Conservation (phyloP, 2,888 invertebrate species). For the Drosophila trichaetosa region DNA sequence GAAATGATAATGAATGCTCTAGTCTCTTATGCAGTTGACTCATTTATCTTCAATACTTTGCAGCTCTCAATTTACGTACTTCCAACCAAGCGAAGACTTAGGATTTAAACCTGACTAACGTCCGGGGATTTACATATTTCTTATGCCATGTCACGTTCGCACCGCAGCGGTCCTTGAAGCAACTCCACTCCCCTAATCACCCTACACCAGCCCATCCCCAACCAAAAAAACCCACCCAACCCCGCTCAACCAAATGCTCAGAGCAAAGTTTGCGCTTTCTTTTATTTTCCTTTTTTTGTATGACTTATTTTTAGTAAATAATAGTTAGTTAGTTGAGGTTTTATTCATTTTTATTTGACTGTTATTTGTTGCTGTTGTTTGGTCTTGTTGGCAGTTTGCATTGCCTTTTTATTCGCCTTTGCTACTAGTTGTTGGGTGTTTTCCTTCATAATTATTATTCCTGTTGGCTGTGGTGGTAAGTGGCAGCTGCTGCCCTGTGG, state of each 20-base stretch:
- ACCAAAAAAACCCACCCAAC: neutral
- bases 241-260: neutral
- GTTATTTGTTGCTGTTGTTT: slow-evolving; percentile 16
- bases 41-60: slow-evolving; percentile 58
- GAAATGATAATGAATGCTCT: slow-evolving; percentile 17
- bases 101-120: slow-evolving; percentile 65
- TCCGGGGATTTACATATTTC: slow-evolving; percentile 61
- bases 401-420: slow-evolving; percentile 25
- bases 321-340: slow-evolving; percentile 76
- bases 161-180: slow-evolving; percentile 41
- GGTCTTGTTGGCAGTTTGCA: slow-evolving; percentile 35
- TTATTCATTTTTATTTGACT: slow-evolving; percentile 55
- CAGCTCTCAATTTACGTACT: slow-evolving; percentile 57
- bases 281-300: slow-evolving; percentile 27
- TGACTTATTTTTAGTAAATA: slow-evolving; percentile 79
- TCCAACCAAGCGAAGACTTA: slow-evolving; percentile 44
- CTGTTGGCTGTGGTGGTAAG: slow-evolving; percentile 55
- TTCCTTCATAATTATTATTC: slow-evolving; percentile 66
- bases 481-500: slow-evolving; percentile 56
- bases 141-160: slow-evolving; percentile 63
- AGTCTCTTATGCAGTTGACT: slow-evolving; percentile 31
- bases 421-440: slow-evolving; percentile 41
- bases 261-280: slow-evolving; percentile 37
- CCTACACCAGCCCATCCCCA: neutral
- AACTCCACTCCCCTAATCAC: neutral